Percentiles rank a stretch among this genome's conserved stretches.
These are phyloP conservation scores for Sylvicola fuscatus DNA, from an alignment of 2,888 invertebrate species.

Conservation along the genomic window DNA sequence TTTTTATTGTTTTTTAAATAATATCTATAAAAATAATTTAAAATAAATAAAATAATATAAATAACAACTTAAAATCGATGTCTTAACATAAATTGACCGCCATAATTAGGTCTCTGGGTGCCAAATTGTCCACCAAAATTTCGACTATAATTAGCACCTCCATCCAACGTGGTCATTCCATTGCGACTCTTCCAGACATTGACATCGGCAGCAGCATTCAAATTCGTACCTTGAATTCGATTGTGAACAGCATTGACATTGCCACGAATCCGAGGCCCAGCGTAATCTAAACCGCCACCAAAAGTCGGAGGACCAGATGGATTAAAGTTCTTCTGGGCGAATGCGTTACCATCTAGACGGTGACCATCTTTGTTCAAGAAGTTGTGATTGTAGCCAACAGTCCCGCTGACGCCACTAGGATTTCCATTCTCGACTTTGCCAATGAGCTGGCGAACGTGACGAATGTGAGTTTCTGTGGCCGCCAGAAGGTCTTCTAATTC, in stretches of 20 bases:
- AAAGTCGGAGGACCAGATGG: constrained; percentile 3
- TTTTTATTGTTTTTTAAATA: no score
- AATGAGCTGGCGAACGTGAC: background rate
- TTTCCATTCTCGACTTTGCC: constrained; percentile 1
- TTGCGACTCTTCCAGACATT: constrained; percentile 4
- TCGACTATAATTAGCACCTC: constrained; percentile 5
- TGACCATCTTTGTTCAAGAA: constrained; percentile 2
- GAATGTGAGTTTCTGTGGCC: no score
- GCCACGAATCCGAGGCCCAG: constrained; percentile 2
- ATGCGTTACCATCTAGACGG: constrained; percentile 3
- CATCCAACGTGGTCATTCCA: constrained; percentile 3
- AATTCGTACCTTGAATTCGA: constrained; percentile 3
- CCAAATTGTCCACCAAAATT: constrained; percentile 7
- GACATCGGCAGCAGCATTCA: constrained; percentile 3
- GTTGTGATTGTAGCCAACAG: background rate
- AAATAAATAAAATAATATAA: no score
- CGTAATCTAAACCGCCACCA: constrained; percentile 4
- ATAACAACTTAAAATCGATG: constrained; percentile 9
- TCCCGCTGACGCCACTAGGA: constrained; percentile 1
- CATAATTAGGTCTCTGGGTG: constrained; percentile 20
- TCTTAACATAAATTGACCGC: constrained; percentile 17
- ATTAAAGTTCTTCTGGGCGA: constrained; percentile 1
- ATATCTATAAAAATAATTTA: no score
- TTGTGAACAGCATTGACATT: constrained; percentile 1
- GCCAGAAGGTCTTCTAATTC: no score